Evolutionary conservation across 2,113 vertebrate species (phyloP).

Genomic region (Dendropsophus ebraccatus): DNA sequence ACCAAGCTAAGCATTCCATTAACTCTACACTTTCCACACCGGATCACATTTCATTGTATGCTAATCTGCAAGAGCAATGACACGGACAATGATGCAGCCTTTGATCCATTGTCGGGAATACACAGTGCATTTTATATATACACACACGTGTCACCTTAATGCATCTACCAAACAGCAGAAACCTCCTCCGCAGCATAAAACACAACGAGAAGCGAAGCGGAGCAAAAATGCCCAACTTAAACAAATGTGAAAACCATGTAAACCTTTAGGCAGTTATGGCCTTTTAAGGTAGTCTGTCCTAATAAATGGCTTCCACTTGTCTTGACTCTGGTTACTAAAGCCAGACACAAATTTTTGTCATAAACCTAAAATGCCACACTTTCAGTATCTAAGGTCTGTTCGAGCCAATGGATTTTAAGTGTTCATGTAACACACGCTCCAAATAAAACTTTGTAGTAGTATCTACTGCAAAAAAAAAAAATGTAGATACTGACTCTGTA

Average conservation of each 20-base stretch:
- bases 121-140: neutral
- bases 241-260: slow-evolving; percentile 48
- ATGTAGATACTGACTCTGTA: too few relatives aligned
- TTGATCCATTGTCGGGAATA: neutral
- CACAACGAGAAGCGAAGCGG: neutral
- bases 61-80: neutral
- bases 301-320: slow-evolving; percentile 51
- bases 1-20: neutral
- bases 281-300: slow-evolving; percentile 56
- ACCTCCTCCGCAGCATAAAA: neutral
- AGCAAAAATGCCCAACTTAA: slow-evolving; percentile 62
- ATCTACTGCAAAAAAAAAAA: too few relatives aligned
- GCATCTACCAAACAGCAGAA: neutral
- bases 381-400: neutral
- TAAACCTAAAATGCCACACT: slow-evolving; percentile 22
- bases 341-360: slow-evolving; percentile 13
- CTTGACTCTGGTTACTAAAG: slow-evolving; percentile 48
- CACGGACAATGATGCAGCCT: neutral
- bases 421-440: too few relatives aligned
- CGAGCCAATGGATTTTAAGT: neutral
- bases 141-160: neutral
- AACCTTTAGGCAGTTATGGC: slow-evolving; percentile 31
- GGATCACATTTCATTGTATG: neutral
- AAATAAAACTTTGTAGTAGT: too few relatives aligned
- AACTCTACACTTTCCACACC: neutral